phyloP scores from a whole-genome alignment of 2,888 invertebrate genomes.

The Piscicola geometra region DNA sequence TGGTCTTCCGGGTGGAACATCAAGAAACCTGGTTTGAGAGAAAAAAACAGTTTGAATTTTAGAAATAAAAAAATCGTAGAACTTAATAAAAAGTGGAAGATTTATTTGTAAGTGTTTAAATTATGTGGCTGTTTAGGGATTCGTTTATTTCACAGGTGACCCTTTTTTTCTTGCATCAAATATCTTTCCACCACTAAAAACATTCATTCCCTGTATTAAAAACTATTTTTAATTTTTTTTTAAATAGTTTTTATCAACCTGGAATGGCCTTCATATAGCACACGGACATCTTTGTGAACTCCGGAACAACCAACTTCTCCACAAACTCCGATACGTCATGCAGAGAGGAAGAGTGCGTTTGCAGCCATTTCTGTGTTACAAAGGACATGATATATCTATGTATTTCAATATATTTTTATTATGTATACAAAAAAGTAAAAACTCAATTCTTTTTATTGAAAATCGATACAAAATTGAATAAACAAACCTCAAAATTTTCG shows the following conservation, averaged over 20 bases:
- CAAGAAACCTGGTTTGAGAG: conserved; percentile 41
- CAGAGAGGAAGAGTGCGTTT: background rate
- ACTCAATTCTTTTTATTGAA: background rate
- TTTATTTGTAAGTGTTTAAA: background rate
- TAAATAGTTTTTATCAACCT: no score
- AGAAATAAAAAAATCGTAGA: background rate
- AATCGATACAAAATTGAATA: background rate
- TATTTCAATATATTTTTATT: no score
- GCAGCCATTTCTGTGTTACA: background rate
- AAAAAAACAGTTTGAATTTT: background rate
- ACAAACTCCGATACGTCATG: conserved; percentile 23
- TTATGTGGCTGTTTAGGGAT: no score
- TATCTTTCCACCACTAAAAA: no score
- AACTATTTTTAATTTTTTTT: background rate
- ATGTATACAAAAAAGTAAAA: no score
- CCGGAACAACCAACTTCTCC: conserved; percentile 25
- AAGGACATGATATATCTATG: no score
- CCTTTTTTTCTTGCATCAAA: no score
- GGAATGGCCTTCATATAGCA: conserved; percentile 30
- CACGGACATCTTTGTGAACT: conserved; percentile 26
- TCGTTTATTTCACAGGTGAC: no score
- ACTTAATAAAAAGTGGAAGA: background rate
- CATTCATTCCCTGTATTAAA: no score
- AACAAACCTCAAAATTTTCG: conserved; percentile 4
- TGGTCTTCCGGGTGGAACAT: conserved; percentile 39